Base-by-base conservation (phyloP, 2,113 vertebrate genomes). In the Phylloscopus whistleri region DNA sequence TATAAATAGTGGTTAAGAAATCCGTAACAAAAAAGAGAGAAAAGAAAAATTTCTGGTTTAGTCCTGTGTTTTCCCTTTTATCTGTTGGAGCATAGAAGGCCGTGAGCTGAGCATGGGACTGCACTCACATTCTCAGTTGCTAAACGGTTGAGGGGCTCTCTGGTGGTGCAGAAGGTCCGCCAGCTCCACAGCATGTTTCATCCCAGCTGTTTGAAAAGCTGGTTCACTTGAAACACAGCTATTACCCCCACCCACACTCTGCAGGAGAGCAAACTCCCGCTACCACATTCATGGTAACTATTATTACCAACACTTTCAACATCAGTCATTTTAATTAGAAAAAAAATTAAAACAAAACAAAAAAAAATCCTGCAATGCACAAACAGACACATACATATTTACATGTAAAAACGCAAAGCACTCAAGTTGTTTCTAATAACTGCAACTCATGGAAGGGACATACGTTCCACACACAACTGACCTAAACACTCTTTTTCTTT, bases 231-330 rank as follows among this genome's bases (percentile, higher is more conserved):
- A 97, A 95, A 87, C 72, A 93, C 63, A 96, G 75, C 70, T 67
- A 58, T 59, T 63, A 76, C 64, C 84, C 78, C 77, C 67, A 93
- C 89, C 79, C 89, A 77, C 75, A 63, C 95, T 91, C 84, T 52
- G 64, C 43, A 90, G 87, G 83, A 91, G 80, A 95, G 88, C 69
- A 90, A 69, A 82, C 79, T 89, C 80, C 76, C 67, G 44, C 88
- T 87, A 89, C 91, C 87, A 88, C 81, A 28, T 96, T 97, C 76
- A 97, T 97, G 95, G 89, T 55, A 67, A 95, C 91, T 96, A 95
- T 97, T 96, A 96, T 93, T 97, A 93, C 93, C 94, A 82, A 91
- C 83, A 39, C 75, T 91, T 94, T 77, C 87, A 67, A 74, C 84
- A 93, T 92, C 52, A 66, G 70, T 67, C 94, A 96, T 94, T 95